Evolutionary conservation across 1,140 invertebrate genomes (phyloP), one percentile per base, ranked within the genome.

Genomic region (Acromyrmex echinatior): DNA sequence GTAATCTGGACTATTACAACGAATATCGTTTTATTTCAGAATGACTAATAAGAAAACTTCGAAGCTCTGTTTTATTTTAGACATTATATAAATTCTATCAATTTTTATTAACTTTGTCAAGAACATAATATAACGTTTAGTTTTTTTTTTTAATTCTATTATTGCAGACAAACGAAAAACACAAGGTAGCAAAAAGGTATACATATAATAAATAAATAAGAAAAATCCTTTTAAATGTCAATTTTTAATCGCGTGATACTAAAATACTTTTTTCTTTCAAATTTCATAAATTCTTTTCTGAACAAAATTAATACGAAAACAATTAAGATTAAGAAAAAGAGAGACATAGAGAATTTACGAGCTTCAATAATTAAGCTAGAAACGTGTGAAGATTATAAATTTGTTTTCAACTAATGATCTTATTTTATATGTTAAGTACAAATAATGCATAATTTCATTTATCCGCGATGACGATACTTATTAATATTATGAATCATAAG

Each of bases 401-500:
- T 78, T 63, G 7, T 63, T 2, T 14, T 63, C 16, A 65, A 78
- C 65, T 5, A 78, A n/a, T 4, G 12, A 35, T 1, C 12, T 21
- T 31, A n/a, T 65, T 10, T 45, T 65, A 39, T 63, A n/a, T 28
- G 16, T 78, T 49, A 65, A 78, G 63, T 25, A 78, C 9, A 21
- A 31, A 79, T n/a, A 66, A 0, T 5, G 49, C 31, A 28, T 39
- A 49, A 81, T 25, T 68, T 12, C 7, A 9, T 35, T 10, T 81
- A 71, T n/a, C 58, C n/a, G 14, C 31, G 31, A 81, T 25, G 66
- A 81, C 21, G 31, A 45, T 25, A 31, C 21, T 81, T 49, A 58
- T 81, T 58, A 71, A 81, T 71, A 71, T 71, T 14, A 3, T 81
- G 65, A 81, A 6, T 81, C 79, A 81, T 45, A 28, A 81, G 39